Base-by-base conservation (phyloP, 1,140 invertebrate genomes). In the Heliconius eleuchia region DNA sequence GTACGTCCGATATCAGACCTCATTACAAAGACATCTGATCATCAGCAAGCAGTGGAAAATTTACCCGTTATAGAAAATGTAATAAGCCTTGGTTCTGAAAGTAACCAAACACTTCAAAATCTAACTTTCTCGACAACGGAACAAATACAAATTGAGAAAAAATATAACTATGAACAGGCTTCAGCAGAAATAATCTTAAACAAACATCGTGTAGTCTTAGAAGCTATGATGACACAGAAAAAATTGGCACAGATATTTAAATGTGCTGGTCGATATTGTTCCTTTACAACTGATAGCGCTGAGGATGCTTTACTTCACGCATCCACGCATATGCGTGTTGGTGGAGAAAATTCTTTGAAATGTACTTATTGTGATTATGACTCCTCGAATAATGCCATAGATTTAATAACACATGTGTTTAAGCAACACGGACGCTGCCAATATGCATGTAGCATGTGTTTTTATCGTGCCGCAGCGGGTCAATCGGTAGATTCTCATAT, bases 371-470 rank as follows among this genome's bases (percentile, higher is more conserved):
- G 93, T 78, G 86, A 92, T 34, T 94, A 88, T 72, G 90, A 93
- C 76, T 79, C 87, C 18, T 82, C 76, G 9, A 85, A 85, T 5
- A 92, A 91, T 80, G 90, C 88, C 3, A 91, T 94, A 37, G 92
- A 94, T 73, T 82, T 94, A 74, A 90, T 93, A 75, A 91, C 88
- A 77, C 93, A 94, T 77, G 91, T 93, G 42, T 93, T 94, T 74
- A 92, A 93, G 60, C 76, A 42, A 3, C 91, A 94, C 71, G 89
- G 89, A 0, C 60, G 78, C 16, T 92, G 92, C 73, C 86, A 84
- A 8, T 93, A 88, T 55, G 85, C 81, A 0, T 94, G 93, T 73
- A 83, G 81, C 2, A 74, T 86, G 55, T 94, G 93, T 78, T 93
- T 93, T 82, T 94, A 94, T 80, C 83, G 93, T 50, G 91, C 88